Conservation (phyloP, 1,140 invertebrate species). For the Drosophila subpulchrella region DNA sequence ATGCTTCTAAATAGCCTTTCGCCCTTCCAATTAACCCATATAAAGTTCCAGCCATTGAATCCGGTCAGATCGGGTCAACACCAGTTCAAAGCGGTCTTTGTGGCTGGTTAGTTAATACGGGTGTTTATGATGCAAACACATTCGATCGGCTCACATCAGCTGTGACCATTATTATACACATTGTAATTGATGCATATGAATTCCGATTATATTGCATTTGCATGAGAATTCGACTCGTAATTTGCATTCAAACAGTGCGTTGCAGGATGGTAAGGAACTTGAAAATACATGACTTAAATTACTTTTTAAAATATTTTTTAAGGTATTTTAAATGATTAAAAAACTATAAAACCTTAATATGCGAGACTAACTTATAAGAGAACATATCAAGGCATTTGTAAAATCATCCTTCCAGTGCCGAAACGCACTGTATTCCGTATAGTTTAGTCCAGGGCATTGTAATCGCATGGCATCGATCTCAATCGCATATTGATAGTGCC, state of each 20-base stretch:
- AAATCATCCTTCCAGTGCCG: background rate
- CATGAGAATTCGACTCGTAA: constrained; percentile 11
- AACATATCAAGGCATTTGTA: too few relatives aligned
- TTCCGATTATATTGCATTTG: constrained; percentile 32
- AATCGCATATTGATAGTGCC: constrained; percentile 8
- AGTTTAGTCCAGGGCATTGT: background rate
- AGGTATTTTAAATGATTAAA: background rate
- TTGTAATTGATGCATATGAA: constrained; percentile 39
- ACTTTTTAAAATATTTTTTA: background rate
- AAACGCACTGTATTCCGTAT: constrained; percentile 11
- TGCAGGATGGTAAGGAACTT: background rate
- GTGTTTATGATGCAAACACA: constrained; percentile 21
- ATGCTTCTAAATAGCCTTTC: background rate
- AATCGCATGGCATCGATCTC: constrained; percentile 16
- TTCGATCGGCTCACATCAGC: constrained; percentile 32
- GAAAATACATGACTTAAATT: too few relatives aligned
- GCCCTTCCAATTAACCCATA: background rate
- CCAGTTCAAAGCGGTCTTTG: constrained; percentile 43
- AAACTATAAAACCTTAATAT: background rate
- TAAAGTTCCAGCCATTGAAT: background rate
- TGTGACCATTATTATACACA: constrained; percentile 36
- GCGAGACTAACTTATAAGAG: too few relatives aligned
- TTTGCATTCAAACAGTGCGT: constrained; percentile 27
- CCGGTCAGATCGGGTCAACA: constrained; percentile 48
- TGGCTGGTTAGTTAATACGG: constrained; percentile 16